Percentiles rank a stretch among this genome's conserved stretches.
Conservation (phyloP, 2,888 invertebrate genomes). For the Tenthredo distinguenda region DNA sequence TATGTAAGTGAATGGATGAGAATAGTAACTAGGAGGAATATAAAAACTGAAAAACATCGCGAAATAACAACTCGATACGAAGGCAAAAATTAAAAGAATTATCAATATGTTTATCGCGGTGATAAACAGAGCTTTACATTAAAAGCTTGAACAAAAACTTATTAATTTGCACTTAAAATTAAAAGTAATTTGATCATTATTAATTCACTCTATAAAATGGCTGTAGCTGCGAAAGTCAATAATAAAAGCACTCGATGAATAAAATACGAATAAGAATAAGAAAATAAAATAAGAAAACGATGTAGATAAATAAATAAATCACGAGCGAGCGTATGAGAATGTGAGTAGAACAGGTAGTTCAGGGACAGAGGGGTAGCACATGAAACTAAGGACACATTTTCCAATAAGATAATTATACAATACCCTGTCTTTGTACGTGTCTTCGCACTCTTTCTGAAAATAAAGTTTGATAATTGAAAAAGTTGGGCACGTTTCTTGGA, state of each 20-base stretch:
- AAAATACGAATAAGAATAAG: conserved; percentile 33
- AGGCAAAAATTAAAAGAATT: not conserved
- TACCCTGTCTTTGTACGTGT: conserved; percentile 92
- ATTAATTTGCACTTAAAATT: conserved; percentile 6
- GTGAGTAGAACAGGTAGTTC: conserved; percentile 71
- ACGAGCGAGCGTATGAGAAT: conserved; percentile 68
- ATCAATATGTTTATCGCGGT: not conserved
- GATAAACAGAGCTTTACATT: conserved; percentile 40
- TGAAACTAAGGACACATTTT: conserved; percentile 78
- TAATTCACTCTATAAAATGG: conserved; percentile 61
- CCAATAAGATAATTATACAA: conserved; percentile 80
- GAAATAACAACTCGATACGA: not conserved
- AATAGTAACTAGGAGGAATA: conserved; percentile 10
- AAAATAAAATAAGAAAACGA: conserved; percentile 58
- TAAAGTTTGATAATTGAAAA: conserved; percentile 69
- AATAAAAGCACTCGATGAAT: conserved; percentile 66
- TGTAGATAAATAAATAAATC: conserved; percentile 58
- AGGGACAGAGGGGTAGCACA: conserved; percentile 73
- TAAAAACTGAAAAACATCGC: not conserved
- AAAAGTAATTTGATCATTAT: conserved; percentile 10
- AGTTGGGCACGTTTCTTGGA: conserved; percentile 27
- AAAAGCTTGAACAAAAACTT: conserved; percentile 36
- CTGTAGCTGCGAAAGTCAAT: conserved; percentile 68
- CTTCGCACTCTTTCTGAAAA: conserved; percentile 92
- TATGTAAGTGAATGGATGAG: not conserved